A percentile compares a stretch with the other conserved stretches of the same genome.
Conservation (phyloP, 2,797 vertebrate species). For the Neosalanx taihuensis region DNA sequence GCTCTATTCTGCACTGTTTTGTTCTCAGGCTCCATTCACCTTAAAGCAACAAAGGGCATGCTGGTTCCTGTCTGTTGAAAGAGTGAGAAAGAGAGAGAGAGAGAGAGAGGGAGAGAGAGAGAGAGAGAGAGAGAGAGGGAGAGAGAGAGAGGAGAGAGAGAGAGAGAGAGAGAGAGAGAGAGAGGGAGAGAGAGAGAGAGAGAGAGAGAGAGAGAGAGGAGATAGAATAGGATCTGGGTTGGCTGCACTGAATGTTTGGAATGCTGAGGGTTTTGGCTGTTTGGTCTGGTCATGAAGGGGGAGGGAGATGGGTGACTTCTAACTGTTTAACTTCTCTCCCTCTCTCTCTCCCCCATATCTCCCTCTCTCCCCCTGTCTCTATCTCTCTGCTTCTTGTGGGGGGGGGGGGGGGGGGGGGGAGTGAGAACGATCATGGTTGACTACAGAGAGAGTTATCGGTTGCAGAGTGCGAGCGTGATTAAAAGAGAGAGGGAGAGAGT, state of each 20-base stretch:
- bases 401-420: not conserved
- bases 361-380: not conserved
- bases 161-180: no score
- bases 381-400: not conserved
- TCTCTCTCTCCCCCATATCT: not conserved
- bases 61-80: constrained; percentile 36
- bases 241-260: constrained; percentile 68
- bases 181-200: not conserved
- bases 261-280: constrained; percentile 65
- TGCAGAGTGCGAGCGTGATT: not conserved
- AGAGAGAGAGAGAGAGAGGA: constrained; percentile 11
- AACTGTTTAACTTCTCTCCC: not conserved
- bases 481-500: constrained; percentile 6
- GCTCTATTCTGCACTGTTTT: not conserved
- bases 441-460: constrained; percentile 3
- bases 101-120: constrained; percentile 18
- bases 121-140: constrained; percentile 6
- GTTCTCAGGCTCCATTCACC: not conserved
- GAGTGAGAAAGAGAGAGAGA: constrained; percentile 27
- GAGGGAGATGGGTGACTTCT: not conserved
- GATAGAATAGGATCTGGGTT: constrained; percentile 48
- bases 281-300: constrained; percentile 41
- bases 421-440: not conserved
- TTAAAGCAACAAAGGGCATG: constrained; percentile 8
- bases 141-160: not conserved